Evolutionary conservation across 2,797 vertebrate genomes (phyloP), one percentile per base, ranked within the genome.

Genomic region (Sebastes nivosus): DNA sequence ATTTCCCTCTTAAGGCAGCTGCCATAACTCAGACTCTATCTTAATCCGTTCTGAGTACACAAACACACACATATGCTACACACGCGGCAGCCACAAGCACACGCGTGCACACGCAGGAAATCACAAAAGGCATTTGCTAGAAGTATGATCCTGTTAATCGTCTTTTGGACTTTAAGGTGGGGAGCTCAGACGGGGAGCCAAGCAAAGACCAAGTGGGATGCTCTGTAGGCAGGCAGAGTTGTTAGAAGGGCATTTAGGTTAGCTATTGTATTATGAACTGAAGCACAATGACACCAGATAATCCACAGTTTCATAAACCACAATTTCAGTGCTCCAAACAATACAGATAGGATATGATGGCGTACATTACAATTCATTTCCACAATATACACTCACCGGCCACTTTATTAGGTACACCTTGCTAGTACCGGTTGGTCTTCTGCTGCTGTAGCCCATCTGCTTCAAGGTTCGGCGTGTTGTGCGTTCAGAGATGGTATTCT

Each of bases 11-110:
- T 67, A 76, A 84, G 75, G 75, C 87, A 87, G 88, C 87, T 86
- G 87, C 85, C 88, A 89, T 93, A 87, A 91, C 86, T 93, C 88
- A 91, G 84, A 63, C 80, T 86, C 77, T 65, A 86, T 91, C 87
- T 91, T 93, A 90, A 93, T 92, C 90, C 88, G 77, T 79, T 83
- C 81, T 72, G 78, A 87, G 86, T 63, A 74, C 80, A 83, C 87
- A 85, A 73, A 72, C 70, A 72, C 77, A 77, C 34, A 83, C 87
- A 72, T 46, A 72, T 46, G 42, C 42, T 46, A 46, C 42, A 46
- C 42, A 20, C 42, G 42, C 42, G 42, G 42, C 42, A 46, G 42
- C 42, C 70, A 72, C 77, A 77, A 30, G 8, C 16, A 10, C 6
- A 59, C 57, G 13, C 25, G 25, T 13, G 24, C 46, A 63, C 50